A percentile compares a stretch with the other conserved stretches of the same genome.
phyloP scores from a whole-genome alignment of 2,113 vertebrate species.

The Mystacornis crossleyi region DNA sequence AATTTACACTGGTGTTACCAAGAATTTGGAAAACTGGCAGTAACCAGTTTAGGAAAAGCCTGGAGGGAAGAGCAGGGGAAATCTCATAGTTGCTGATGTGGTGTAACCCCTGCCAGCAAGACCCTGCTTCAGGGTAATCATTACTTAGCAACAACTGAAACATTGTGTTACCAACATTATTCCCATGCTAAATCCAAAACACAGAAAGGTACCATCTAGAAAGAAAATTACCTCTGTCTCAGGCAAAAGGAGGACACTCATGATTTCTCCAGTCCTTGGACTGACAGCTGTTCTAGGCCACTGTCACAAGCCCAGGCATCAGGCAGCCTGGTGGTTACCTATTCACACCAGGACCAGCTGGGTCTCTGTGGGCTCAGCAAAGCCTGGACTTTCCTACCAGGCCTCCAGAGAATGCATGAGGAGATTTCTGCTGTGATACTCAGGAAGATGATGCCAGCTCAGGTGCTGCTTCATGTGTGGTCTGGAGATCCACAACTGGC shows the following conservation, averaged over 20 bases:
- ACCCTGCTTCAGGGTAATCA: no score
- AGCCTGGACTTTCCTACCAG: neutral
- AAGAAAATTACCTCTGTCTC: no score
- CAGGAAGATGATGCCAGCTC: neutral
- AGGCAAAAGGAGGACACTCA: neutral
- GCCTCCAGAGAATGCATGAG: neutral
- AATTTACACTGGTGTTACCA: neutral
- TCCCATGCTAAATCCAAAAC: neutral
- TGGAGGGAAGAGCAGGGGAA: neutral
- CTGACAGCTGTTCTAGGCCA: neutral
- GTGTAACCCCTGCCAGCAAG: neutral
- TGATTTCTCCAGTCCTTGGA: neutral
- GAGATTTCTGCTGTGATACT: neutral
- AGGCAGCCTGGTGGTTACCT: neutral
- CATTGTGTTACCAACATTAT: neutral
- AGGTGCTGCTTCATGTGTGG: neutral
- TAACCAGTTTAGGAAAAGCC: neutral
- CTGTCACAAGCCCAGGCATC: neutral
- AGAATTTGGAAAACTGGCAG: neutral
- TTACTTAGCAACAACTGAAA: neutral
- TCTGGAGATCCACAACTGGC: neutral
- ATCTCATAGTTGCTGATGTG: neutral
- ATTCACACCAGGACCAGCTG: fast-evolving
- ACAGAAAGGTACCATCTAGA: neutral
- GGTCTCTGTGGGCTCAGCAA: neutral